phyloP scores from a whole-genome alignment of 1,140 invertebrate genomes.

The Musca vetustissima region DNA sequence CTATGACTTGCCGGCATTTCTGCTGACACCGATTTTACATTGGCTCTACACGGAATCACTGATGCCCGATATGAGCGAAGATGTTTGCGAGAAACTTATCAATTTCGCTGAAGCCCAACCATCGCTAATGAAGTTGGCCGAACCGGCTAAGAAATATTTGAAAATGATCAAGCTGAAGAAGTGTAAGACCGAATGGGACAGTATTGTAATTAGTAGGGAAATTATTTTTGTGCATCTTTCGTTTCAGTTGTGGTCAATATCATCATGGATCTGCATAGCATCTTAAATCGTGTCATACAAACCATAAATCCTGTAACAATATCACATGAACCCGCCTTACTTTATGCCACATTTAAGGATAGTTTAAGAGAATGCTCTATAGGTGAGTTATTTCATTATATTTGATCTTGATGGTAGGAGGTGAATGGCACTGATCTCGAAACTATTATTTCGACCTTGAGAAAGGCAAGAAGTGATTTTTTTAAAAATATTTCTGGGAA shows the following conservation, averaged over 20 bases:
- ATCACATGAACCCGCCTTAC: constrained; percentile 58
- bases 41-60: constrained; percentile 69
- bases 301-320: constrained; percentile 56
- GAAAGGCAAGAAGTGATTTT: too few species aligned
- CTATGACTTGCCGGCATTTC: constrained; percentile 59
- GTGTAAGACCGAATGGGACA: constrained; percentile 60
- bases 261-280: constrained; percentile 64
- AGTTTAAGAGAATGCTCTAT: constrained; percentile 63
- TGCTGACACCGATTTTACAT: constrained; percentile 63
- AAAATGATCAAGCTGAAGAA: constrained; percentile 66
- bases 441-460: too few species aligned
- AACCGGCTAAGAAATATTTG: constrained; percentile 63
- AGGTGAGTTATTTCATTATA: too few species aligned
- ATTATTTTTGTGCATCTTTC: background rate
- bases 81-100: constrained; percentile 61
- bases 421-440: too few species aligned
- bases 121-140: constrained; percentile 60
- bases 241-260: constrained; percentile 63
- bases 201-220: too few species aligned
- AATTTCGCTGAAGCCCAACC: constrained; percentile 57
- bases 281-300: constrained; percentile 63
- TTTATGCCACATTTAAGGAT: constrained; percentile 65
- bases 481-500: too few species aligned
- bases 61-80: constrained; percentile 60
- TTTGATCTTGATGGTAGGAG: too few species aligned